Evolutionary conservation across 2,797 vertebrate species (phyloP), one percentile per base, ranked within the genome.

Genomic region (Menidia menidia): DNA sequence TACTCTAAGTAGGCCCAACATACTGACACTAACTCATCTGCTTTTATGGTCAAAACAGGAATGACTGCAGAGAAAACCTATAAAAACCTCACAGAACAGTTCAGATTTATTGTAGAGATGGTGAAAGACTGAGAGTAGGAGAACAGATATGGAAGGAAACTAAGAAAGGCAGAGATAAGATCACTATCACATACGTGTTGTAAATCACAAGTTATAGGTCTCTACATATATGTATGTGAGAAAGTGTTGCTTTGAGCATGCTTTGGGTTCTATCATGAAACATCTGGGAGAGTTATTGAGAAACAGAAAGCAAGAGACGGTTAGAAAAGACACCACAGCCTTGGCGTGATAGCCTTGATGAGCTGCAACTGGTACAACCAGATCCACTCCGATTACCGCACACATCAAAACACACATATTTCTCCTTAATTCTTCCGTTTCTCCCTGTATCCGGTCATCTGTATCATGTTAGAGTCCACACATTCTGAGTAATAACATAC

Each of bases 21-120:
- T 60, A 41, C 64, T 63, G 64, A 43, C 76, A 44, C 32, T 92
- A 92, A 91, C 88, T 93, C 89, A 87, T 48, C 55, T 3, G 56
- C 64, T 89, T 90, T 90, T 88, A 88, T 87, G 85, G 73, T 64
- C 63, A 0, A 61, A 64, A 72, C 55, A 56, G 51, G 45, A 74
- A 87, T 75, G 75, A 51, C 63, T 67, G 45, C 55, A 60, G 45
- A 48, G 55, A 83, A 80, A 86, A 72, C 44, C 73, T 83, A 87
- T 89, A 88, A 89, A 91, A 85, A 6, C 50, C 71, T 85, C 71
- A 54, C 45, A 67, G 71, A 69, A 41, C 4, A 1, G 31, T 73
- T 50, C 43, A 77, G 88, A 87, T 90, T 89, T 91, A 91, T 75
- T 68, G 10, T 66, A 60, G 74, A 60, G 39, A 66, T 6, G 1